Evolutionary conservation across 2,113 vertebrate species (phyloP).

Genomic region (Alethe castanea): DNA sequence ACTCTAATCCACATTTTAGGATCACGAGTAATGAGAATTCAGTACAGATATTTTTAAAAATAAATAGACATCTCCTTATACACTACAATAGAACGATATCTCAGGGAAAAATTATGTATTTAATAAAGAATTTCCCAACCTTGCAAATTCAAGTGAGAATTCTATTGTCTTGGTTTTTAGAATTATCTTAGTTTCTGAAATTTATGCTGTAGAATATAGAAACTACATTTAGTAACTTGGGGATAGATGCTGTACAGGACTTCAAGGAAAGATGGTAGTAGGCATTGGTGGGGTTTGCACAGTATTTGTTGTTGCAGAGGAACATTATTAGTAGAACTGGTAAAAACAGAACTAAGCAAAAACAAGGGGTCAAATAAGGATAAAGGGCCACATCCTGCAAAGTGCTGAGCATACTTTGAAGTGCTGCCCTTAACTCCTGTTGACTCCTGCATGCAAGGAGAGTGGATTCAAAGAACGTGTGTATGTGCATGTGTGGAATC

Average conservation of each 20-base stretch:
- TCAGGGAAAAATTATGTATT: not conserved
- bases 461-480: not conserved
- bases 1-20: not conserved
- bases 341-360: not conserved
- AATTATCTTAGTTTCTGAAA: not conserved
- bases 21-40: not conserved
- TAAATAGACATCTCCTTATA: not conserved
- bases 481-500: constrained; percentile 11
- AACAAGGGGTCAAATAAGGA: not conserved
- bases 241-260: not conserved
- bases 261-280: not conserved
- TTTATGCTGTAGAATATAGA: not conserved
- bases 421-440: not conserved
- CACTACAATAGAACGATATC: not conserved
- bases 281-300: not conserved
- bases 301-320: not conserved
- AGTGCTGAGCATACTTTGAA: not conserved
- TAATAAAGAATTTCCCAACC: not conserved
- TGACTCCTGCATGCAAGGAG: not conserved
- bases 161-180: not conserved
- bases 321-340: not conserved
- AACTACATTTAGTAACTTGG: not conserved
- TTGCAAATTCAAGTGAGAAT: not conserved
- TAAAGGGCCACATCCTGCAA: not conserved
- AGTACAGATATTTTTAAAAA: not conserved